These are phyloP conservation scores for Acinonyx jubatus DNA, from an alignment of 2,113 vertebrate genomes.

Conservation along the genomic window DNA sequence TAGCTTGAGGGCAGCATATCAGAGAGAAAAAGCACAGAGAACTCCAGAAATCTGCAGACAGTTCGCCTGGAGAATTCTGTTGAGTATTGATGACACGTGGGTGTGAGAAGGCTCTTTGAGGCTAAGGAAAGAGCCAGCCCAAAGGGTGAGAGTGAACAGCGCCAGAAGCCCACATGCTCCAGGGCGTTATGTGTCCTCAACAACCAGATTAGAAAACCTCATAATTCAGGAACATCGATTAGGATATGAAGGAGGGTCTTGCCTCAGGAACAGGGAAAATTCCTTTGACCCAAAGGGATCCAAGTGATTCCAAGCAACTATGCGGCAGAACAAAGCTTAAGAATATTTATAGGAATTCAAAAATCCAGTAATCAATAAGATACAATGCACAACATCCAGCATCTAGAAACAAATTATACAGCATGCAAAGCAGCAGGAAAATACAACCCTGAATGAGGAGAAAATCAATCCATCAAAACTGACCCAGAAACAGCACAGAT, in stretches of 20 bases:
- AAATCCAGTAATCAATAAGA: neutral
- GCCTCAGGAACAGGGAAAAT: neutral
- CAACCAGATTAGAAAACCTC: neutral
- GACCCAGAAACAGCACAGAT: constrained; percentile 36
- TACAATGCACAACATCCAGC: constrained; percentile 45
- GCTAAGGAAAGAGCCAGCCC: neutral
- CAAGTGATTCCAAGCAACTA: neutral
- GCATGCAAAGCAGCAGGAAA: neutral
- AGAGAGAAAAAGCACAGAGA: neutral
- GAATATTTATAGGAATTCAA: neutral
- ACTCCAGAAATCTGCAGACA: neutral
- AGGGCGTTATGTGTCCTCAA: neutral
- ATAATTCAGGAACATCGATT: neutral
- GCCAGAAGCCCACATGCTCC: neutral
- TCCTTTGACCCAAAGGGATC: neutral
- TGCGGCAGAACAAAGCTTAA: neutral
- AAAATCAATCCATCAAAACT: neutral
- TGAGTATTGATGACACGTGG: neutral
- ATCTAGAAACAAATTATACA: constrained; percentile 47
- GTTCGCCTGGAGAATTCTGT: neutral
- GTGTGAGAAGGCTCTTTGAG: neutral
- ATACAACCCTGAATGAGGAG: neutral
- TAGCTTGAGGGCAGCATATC: neutral
- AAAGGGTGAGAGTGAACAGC: neutral
- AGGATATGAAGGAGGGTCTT: neutral